These are phyloP conservation scores for Delphinapterus leucas DNA, from an alignment of 2,113 vertebrate species.

Conservation along the genomic window DNA sequence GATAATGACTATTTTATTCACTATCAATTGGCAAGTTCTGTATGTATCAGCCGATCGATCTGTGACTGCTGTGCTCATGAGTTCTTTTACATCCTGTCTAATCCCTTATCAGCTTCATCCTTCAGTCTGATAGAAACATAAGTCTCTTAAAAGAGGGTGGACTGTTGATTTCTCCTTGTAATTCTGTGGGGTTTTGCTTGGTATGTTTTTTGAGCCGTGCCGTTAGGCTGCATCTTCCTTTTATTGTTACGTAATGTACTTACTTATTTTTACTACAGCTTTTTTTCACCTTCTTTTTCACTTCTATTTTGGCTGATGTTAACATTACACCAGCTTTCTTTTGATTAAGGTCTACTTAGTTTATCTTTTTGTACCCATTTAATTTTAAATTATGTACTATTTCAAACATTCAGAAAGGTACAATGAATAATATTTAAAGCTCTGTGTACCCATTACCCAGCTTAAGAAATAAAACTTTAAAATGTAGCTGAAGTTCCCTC, in stretches of 20 bases:
- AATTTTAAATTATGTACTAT: not conserved
- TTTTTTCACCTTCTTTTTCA: not conserved
- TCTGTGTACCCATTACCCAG: not conserved
- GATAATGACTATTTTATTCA: accelerated
- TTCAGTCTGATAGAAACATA: not conserved
- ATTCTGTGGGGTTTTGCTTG: not conserved
- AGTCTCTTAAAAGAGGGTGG: not conserved
- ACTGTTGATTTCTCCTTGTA: too few relatives aligned
- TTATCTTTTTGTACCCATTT: not conserved
- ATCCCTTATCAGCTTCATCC: not conserved
- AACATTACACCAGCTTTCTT: not conserved
- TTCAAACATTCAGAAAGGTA: not conserved
- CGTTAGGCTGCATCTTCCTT: not conserved
- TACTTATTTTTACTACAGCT: too few relatives aligned
- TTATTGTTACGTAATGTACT: not conserved
- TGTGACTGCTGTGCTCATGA: not conserved
- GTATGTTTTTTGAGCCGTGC: not conserved
- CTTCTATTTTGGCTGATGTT: not conserved
- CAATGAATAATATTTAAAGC: not conserved
- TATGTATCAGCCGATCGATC: accelerated
- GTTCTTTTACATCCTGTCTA: not conserved
- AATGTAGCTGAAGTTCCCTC: not conserved
- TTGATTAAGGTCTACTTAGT: not conserved
- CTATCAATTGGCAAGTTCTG: accelerated
- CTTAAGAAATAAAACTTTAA: not conserved